A percentile compares a stretch with the other conserved stretches of the same genome.
Evolutionary conservation across 2,888 invertebrate genomes (phyloP).

Genomic region (Empis livida): DNA sequence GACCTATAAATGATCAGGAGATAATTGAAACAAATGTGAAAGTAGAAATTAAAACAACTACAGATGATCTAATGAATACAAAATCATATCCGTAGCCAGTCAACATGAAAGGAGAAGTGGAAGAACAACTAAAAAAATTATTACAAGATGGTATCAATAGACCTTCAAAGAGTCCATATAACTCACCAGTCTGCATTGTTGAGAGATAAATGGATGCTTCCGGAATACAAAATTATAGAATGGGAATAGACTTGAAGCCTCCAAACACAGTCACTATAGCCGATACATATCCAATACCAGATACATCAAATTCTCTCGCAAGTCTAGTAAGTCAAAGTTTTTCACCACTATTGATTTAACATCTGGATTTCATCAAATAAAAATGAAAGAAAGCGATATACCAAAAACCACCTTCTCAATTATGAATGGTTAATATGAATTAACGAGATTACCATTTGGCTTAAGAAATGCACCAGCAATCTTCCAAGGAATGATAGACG

Average conservation of each 20-base stretch:
- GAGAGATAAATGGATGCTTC: slow-evolving; percentile 14
- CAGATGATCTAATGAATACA: slow-evolving; percentile 17
- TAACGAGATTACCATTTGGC: slow-evolving; percentile 6
- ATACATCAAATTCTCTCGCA: slow-evolving; percentile 9
- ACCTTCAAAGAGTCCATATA: slow-evolving; percentile 19
- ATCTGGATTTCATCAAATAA: slow-evolving; percentile 10
- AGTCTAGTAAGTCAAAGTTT: slow-evolving; percentile 10
- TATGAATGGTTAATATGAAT: slow-evolving; percentile 12
- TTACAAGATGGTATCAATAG: slow-evolving; percentile 20
- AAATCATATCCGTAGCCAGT: slow-evolving; percentile 27
- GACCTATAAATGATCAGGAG: too few species aligned
- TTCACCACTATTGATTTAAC: slow-evolving; percentile 8
- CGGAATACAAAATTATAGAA: slow-evolving; percentile 12
- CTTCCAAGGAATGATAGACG: slow-evolving; percentile 13
- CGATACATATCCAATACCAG: slow-evolving; percentile 5
- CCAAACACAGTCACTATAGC: slow-evolving; percentile 4
- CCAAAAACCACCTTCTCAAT: slow-evolving; percentile 10
- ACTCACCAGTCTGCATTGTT: slow-evolving; percentile 17
- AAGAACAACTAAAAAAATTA: slow-evolving; percentile 22
- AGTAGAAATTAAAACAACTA: slow-evolving; percentile 3
- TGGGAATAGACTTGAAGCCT: slow-evolving; percentile 14
- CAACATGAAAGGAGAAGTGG: slow-evolving; percentile 22
- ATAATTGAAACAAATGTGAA: slow-evolving; percentile 1
- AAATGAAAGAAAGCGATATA: slow-evolving; percentile 6
- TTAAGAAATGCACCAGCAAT: slow-evolving; percentile 2